Evolutionary conservation across 1,140 invertebrate species (phyloP), one percentile per base, ranked within the genome.

Genomic region (Drosophila virilis): DNA sequence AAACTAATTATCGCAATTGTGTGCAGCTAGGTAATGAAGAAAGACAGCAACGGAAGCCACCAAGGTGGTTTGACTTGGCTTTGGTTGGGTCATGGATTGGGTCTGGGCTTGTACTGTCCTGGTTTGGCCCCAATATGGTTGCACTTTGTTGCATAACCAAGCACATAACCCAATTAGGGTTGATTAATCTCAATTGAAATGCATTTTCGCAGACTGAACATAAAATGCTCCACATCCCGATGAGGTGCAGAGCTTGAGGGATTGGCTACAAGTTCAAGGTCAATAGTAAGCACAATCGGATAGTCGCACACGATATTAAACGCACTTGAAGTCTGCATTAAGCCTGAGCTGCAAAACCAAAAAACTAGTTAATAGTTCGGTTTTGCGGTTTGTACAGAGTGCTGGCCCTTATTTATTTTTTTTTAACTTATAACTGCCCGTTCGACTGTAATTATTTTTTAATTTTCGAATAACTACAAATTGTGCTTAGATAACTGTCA

Each of bases 1-100:
- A 89, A 89, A 89, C 84, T 89, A 89, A 89, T 89, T 89, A 89
- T 89, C 84, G 71, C 84, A 89, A 89, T 89, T 89, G 84, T 89
- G 80, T 90, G 79, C 79, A 89, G 79, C 40, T 77, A 83, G 83
- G 83, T 89, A 88, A 89, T 89, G 84, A 89, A 89, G 84, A 89
- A 75, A 84, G 85, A 89, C 84, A 88, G 84, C 80, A 89, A 70
- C 84, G 84, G 84, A 89, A 84, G 81, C 84, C 84, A 89, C 80
- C 84, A 85, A 88, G 84, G 80, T 84, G 77, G 80, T 58, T 46
- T 66, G 69, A 50, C 58, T 40, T 51, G 54, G 42, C 37, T 28
- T 74, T 72, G 17, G 51, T 45, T 67, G 17, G 22, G 43, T 57
- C 32, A 33, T 59, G 61, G 48, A 40, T 37, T 78, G 45, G 52